Conservation (phyloP, 2,113 vertebrate species). For the Lontra canadensis region DNA sequence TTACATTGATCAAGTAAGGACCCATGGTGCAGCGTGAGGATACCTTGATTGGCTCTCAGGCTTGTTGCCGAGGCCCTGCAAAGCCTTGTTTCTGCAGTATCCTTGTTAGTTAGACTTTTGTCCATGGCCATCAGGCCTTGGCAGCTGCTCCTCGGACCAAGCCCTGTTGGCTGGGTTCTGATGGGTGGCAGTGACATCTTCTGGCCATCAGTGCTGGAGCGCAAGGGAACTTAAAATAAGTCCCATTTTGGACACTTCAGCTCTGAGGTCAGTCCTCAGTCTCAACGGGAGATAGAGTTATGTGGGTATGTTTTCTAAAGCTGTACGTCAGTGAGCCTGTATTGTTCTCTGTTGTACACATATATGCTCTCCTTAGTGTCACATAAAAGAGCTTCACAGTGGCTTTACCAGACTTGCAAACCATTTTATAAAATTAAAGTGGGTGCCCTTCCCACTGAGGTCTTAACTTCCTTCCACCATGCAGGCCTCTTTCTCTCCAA, state of each 20-base stretch:
- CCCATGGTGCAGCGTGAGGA: not conserved
- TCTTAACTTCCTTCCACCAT: not conserved
- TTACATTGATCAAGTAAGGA: not conserved
- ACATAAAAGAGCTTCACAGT: not conserved
- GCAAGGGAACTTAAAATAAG: not conserved
- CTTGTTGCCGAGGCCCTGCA: fast-evolving
- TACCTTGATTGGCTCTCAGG: not conserved
- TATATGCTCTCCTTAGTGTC: not conserved
- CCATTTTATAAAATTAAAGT: not conserved
- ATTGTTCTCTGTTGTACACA: not conserved
- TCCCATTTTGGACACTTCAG: not conserved
- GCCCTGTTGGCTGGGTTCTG: not conserved
- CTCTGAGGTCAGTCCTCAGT: not conserved
- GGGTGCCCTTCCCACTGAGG: not conserved
- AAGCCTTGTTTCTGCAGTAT: not conserved
- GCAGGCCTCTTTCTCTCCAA: not conserved
- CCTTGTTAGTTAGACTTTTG: not conserved
- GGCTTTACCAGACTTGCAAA: not conserved
- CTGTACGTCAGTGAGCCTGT: not conserved
- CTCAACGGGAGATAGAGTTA: not conserved
- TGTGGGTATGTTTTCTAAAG: not conserved
- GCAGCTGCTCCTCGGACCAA: not conserved
- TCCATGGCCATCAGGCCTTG: not conserved
- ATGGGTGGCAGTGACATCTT: constrained; percentile 62
- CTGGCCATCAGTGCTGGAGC: constrained; percentile 35